Evolutionary conservation across 2,113 vertebrate species (phyloP), one percentile per base, ranked within the genome.

Genomic region (Paedocypris sp.): DNA sequence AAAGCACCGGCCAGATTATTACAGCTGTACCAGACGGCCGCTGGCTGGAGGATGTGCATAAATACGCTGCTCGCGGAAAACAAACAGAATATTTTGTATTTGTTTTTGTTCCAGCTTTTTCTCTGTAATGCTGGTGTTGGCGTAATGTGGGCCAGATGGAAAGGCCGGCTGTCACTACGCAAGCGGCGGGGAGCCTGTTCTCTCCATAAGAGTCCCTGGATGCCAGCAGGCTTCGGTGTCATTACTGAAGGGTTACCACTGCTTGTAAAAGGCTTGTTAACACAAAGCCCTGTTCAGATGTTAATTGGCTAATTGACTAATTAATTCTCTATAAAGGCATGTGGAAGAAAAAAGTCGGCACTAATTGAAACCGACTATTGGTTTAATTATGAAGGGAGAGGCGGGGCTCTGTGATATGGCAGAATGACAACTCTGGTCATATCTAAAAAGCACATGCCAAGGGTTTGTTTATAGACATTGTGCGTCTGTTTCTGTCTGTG

Each of bases 291-390:
- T 80, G 83, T 82, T 82, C 85, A 86, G 77, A 85, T 87, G 85
- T 86, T 88, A 86, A 88, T 88, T 88, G 85, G 80, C 81, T 87
- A 86, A 88, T 86, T 86, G 84, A 84, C 85, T 87, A 85, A 87
- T 88, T 88, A 81, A 78, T 87, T 86, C 83, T 81, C 80, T 82
- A 84, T 85, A 82, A 86, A 85, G 75, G 82, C 79, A 51, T 72
- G 76, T 76, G 72, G 43, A 33, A 76, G 79, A 77, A 77, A 77
- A 72, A 69, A 63, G 67, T 32, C 72, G 69, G 39, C 54, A 76
- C 83, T 86, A 87, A 88, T 86, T 88, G 85, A 88, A 86, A 85
- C 73, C 80, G 83, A 86, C 83, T 87, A 85, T 83, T 85, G 78
- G 80, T 87, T 87, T 86, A 86, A 88, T 88, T 88, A 86, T 57